phyloP scores from a whole-genome alignment of 2,113 vertebrate genomes.

The Connochaetes taurinus region DNA sequence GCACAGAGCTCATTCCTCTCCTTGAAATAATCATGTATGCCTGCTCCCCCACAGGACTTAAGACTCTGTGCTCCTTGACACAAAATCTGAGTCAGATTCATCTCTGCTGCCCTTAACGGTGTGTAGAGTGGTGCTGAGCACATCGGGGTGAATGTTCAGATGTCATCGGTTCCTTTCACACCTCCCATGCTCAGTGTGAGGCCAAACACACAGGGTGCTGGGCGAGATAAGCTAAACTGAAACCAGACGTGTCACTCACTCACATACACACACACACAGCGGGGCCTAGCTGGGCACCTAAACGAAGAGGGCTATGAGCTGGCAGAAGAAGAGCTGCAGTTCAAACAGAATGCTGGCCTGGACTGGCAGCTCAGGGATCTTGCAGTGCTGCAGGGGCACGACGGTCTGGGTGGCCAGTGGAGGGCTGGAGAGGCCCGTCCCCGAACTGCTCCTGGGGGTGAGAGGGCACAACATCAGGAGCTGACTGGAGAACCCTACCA shows the following conservation, averaged over 20 bases:
- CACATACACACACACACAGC: not conserved
- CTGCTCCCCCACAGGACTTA: not conserved
- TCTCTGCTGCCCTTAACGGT: not conserved
- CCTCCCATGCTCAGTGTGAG: not conserved
- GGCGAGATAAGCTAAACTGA: constrained; percentile 1
- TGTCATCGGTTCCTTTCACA: not conserved
- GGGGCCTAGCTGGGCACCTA: constrained; percentile 75
- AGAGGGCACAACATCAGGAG: not conserved
- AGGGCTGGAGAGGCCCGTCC: constrained; percentile 93
- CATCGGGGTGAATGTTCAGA: not conserved
- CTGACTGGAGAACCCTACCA: not conserved
- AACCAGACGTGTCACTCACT: not conserved
- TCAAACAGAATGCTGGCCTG: constrained; percentile 94
- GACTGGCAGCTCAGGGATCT: constrained; percentile 94
- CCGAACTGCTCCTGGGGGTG: constrained; percentile 88
- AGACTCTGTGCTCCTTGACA: not conserved
- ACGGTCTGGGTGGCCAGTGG: constrained; percentile 94
- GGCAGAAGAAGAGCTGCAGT: constrained; percentile 96
- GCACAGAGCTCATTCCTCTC: not conserved
- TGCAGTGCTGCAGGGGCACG: constrained; percentile 94
- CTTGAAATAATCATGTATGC: not conserved
- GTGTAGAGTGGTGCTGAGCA: not conserved
- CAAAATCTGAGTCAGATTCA: not conserved
- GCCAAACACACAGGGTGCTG: not conserved
- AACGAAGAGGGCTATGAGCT: constrained; percentile 95